Evolutionary conservation across 2,888 invertebrate species (phyloP).

Genomic region (Agrochola lychnidis): DNA sequence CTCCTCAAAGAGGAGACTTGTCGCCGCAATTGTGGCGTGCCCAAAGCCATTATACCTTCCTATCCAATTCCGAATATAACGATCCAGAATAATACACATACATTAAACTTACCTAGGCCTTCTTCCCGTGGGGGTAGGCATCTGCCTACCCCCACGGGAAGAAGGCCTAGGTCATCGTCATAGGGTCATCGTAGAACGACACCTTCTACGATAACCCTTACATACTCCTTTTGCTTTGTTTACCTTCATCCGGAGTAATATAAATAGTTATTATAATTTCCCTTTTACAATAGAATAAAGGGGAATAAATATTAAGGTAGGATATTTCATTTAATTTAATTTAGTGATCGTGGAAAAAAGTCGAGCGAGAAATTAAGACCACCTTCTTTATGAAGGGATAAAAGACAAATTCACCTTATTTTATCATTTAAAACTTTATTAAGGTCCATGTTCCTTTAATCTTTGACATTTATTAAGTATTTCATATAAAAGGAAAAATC

Average conservation of each 20-base stretch:
- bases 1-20: too few species aligned
- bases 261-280: neutral
- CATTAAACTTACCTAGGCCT: too few species aligned
- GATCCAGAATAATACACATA: too few species aligned
- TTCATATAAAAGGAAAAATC: slow-evolving; percentile 43
- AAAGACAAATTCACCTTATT: slow-evolving; percentile 11
- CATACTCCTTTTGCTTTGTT: neutral
- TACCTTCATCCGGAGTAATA: neutral
- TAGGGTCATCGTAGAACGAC: too few species aligned
- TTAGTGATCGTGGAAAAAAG: neutral
- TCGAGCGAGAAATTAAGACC: neutral
- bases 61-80: too few species aligned
- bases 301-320: too few species aligned
- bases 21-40: too few species aligned
- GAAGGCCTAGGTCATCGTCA: too few species aligned
- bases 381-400: slow-evolving; percentile 3
- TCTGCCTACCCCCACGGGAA: too few species aligned
- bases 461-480: slow-evolving; percentile 34
- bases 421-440: slow-evolving; percentile 39
- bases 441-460: slow-evolving; percentile 26
- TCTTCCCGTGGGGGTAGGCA: neutral
- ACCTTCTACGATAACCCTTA: neutral
- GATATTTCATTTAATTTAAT: neutral
- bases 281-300: neutral
- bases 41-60: too few species aligned